Conservation (phyloP, 2,888 invertebrate species). For the Uropetala carovei region DNA sequence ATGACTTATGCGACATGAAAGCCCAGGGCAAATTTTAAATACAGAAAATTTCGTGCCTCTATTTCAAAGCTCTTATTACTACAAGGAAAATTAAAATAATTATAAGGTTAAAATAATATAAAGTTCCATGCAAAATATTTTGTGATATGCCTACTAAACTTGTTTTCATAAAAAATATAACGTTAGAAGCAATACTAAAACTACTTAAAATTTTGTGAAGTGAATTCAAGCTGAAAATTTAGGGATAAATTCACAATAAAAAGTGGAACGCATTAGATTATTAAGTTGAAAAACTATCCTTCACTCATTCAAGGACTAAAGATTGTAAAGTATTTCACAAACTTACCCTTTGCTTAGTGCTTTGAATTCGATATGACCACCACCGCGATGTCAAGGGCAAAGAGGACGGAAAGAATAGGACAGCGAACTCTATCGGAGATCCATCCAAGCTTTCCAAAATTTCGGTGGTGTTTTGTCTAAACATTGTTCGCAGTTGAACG, state of each 20-base stretch:
- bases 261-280: background rate
- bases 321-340: background rate
- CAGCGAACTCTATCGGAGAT: slow-evolving; percentile 51
- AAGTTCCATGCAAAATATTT: no score
- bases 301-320: background rate
- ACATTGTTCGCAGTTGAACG: background rate
- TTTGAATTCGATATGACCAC: slow-evolving; percentile 49
- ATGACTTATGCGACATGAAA: no score
- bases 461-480: background rate
- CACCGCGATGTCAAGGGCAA: slow-evolving; percentile 67
- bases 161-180: no score
- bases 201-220: background rate
- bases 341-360: slow-evolving; percentile 44
- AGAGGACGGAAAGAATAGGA: slow-evolving; percentile 66
- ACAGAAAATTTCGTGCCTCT: no score
- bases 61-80: no score
- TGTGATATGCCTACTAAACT: no score
- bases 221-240: background rate
- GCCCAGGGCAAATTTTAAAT: no score
- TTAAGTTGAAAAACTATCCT: background rate
- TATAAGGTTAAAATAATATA: no score
- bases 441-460: background rate
- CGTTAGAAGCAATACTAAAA: background rate
- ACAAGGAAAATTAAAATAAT: no score
- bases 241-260: background rate